phyloP scores from a whole-genome alignment of 2,888 invertebrate species.

The Amaurobius ferox region DNA sequence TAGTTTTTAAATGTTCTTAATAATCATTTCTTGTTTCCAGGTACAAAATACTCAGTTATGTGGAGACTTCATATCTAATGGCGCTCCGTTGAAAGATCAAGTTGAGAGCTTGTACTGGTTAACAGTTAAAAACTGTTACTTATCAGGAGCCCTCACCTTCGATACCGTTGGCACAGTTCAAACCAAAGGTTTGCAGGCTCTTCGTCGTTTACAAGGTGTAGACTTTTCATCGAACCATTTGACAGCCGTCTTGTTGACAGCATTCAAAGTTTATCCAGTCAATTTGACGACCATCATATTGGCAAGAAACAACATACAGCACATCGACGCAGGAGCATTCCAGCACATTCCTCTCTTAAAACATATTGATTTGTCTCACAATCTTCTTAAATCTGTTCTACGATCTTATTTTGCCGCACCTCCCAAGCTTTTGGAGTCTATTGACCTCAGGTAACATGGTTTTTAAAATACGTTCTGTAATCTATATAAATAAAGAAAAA shows the following conservation, averaged over 20 bases:
- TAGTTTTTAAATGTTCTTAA: no score
- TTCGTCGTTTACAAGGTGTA: conserved; percentile 27
- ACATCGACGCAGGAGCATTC: conserved; percentile 34
- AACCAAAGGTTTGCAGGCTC: conserved; percentile 26
- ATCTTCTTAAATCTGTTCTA: conserved; percentile 18
- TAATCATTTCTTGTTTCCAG: neutral
- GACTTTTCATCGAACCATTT: conserved; percentile 45
- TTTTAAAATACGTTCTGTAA: no score
- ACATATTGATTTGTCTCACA: conserved; percentile 45
- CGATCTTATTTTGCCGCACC: conserved; percentile 26
- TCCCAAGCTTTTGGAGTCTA: conserved; percentile 10
- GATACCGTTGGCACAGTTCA: conserved; percentile 29
- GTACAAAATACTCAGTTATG: conserved; percentile 28
- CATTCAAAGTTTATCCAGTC: conserved; percentile 28
- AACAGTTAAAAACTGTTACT: conserved; percentile 4
- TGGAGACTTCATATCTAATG: conserved; percentile 47
- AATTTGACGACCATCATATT: conserved; percentile 33
- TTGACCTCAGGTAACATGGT: conserved; percentile 50
- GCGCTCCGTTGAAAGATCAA: conserved; percentile 45
- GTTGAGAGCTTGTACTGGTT: conserved; percentile 18
- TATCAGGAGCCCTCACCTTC: conserved; percentile 30
- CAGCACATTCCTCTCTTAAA: neutral
- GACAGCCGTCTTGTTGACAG: neutral
- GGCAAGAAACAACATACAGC: conserved; percentile 32
- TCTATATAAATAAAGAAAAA: no score